Base-by-base conservation (phyloP, 2,797 vertebrate genomes). In the Gambelia wislizenii region DNA sequence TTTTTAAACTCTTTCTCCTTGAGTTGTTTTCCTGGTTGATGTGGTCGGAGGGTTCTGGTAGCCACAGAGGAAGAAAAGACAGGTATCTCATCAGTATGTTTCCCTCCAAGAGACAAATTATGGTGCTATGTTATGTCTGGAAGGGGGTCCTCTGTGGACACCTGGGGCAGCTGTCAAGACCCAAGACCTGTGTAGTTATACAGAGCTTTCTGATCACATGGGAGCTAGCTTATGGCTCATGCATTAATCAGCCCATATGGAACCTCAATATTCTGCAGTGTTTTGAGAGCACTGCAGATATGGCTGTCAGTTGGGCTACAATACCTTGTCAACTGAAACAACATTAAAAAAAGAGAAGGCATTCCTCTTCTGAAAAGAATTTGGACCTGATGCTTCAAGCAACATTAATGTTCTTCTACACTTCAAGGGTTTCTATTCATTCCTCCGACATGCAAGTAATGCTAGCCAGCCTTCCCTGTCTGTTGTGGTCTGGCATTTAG, bases 401-500 rank as follows among this genome's bases (percentile, higher is more conserved):
- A n/a, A 87, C 0, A 2, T 61, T 5, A 33, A 25, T 77, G 70
- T 12, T 80, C 61, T 0, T 75, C 72, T 89, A 83, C 36, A 86
- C 90, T 84, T 80, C 74, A 61, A 36, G 7, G 85, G 90, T 3
- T 90, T 84, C 52, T 92, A 81, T 92, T 93, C 93, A 93, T 95
- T 91, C 70, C 0, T 0, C 56, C 33, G 25, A 85, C 91, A 69
- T 14, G 79, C 81, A 82, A 92, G 92, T 30, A 76, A 82, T 27
- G 18, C 20, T 86, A 91, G 74, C 83, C 33, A 27, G 49, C 30
- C 22, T 0, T 87, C 85, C 79, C 85, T 47, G 64, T 90, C 87
- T 67, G 89, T 94, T 93, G 95, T 0, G 92, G 92, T 92, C 70
- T 92, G 95, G 2, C 88, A 93, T 86, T 91, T 90, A 4, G 1